Conservation (phyloP, 1,140 invertebrate species). For the Drosophila oshimai region DNA sequence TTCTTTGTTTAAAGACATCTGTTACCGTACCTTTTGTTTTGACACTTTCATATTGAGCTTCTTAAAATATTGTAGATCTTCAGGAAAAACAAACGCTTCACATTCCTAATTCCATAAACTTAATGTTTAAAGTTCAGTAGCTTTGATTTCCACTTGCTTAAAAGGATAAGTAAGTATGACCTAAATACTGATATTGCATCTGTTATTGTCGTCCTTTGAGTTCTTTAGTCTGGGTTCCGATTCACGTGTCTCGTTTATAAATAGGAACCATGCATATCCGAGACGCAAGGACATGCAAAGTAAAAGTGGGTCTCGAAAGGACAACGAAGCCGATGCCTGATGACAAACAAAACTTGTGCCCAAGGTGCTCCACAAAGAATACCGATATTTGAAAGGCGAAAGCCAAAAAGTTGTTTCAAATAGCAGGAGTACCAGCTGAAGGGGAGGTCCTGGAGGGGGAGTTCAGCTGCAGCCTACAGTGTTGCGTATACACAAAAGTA, state of each 20-base stretch:
- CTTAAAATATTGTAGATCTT: too few species aligned
- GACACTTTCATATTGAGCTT: neutral
- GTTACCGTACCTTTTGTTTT: neutral
- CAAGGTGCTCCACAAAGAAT: slow-evolving; percentile 43
- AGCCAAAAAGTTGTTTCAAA: slow-evolving; percentile 19
- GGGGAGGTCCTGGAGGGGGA: neutral
- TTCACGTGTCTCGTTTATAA: slow-evolving; percentile 9
- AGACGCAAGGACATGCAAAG: slow-evolving; percentile 45
- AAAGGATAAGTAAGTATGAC: too few species aligned
- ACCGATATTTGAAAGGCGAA: slow-evolving; percentile 35
- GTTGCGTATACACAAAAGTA: slow-evolving; percentile 75
- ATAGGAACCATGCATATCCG: slow-evolving; percentile 8
- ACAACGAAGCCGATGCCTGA: slow-evolving; percentile 15
- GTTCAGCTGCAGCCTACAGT: slow-evolving; percentile 31
- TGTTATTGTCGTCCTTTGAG: neutral
- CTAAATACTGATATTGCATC: too few species aligned
- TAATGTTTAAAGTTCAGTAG: too few species aligned
- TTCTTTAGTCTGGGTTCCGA: neutral
- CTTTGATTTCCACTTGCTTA: too few species aligned
- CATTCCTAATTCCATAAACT: too few species aligned
- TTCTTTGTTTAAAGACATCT: neutral
- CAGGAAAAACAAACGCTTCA: too few species aligned
- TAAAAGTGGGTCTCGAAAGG: slow-evolving; percentile 32
- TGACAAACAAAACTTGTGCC: slow-evolving; percentile 30
- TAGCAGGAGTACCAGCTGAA: neutral